Evolutionary conservation across 2,797 vertebrate genomes (phyloP).

Genomic region (Emys orbicularis): DNA sequence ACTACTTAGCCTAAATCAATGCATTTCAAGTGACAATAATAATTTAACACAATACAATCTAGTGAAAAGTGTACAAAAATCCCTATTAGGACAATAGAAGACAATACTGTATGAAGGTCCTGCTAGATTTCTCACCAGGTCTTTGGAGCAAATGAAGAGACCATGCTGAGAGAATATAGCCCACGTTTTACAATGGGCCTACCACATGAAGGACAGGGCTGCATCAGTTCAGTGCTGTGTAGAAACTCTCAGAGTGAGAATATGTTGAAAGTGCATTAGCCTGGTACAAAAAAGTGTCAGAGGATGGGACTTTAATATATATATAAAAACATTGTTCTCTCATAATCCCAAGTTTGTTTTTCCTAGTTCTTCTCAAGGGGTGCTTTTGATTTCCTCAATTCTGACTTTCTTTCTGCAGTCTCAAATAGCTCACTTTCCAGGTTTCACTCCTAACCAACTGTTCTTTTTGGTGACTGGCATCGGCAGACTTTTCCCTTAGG

Average conservation of each 20-base stretch:
- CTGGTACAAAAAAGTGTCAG: not conserved
- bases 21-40: not conserved
- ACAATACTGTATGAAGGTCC: not conserved
- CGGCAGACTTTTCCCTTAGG: too few relatives aligned
- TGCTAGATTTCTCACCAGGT: not conserved
- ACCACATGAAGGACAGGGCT: not conserved
- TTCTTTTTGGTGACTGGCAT: too few relatives aligned
- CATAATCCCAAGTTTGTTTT: too few relatives aligned
- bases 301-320: not conserved
- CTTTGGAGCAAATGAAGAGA: not conserved
- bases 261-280: not conserved
- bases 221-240: not conserved
- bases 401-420: not conserved
- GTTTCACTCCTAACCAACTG: not conserved
- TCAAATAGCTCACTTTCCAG: not conserved
- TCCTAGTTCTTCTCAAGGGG: not conserved
- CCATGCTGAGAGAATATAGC: not conserved
- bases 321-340: too few relatives aligned
- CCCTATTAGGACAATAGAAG: not conserved
- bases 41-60: too few relatives aligned
- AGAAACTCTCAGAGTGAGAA: not conserved
- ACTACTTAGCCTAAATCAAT: not conserved
- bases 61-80: too few relatives aligned
- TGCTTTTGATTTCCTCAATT: not conserved
- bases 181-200: not conserved